Evolutionary conservation across 1,140 invertebrate genomes (phyloP), one percentile per base, ranked within the genome.

Genomic region (Catajapyx aquilonaris): DNA sequence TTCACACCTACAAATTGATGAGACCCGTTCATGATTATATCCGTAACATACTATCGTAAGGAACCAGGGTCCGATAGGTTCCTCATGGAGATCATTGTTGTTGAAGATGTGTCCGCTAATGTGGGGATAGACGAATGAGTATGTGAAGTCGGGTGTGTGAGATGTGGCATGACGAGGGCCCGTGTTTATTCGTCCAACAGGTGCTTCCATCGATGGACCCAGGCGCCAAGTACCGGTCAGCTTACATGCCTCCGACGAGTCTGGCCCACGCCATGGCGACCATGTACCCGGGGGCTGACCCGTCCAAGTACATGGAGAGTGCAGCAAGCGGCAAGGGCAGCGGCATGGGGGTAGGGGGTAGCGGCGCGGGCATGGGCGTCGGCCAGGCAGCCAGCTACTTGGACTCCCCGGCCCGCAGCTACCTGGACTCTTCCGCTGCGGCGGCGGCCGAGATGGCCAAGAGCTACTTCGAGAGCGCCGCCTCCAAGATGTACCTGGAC

Each of bases 151-250:
- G n/a, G n/a, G n/a, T n/a, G n/a, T n/a, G n/a, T n/a, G n/a, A n/a
- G n/a, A n/a, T n/a, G n/a, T n/a, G n/a, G n/a, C n/a, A n/a, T n/a
- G n/a, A n/a, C n/a, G n/a, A n/a, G n/a, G n/a, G n/a, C n/a, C n/a
- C n/a, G n/a, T n/a, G n/a, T 5, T 37, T 30, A 32, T 34, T 21
- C 15, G n/a, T n/a, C n/a, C n/a, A n/a, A 0, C 64, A 76, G 73
- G 66, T 76, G 34, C 70, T 72, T 2, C 70, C 67, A 35, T 68
- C 73, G 32, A 76, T 79, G 72, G 76, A 79, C 46, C 72, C 73
- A 4, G 76, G 77, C 69, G 76, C 77, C 40, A 78, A 78, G 41
- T 79, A 76, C 53, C 62, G 74, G 22, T 68, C 71, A 4, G 60
- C 68, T 0, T 78, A 77, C 57, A 68, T 69, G 60, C 65, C 66